A percentile compares a stretch with the other conserved stretches of the same genome.
Conservation (phyloP, 2,797 vertebrate species). For the Vultur gryphus region DNA sequence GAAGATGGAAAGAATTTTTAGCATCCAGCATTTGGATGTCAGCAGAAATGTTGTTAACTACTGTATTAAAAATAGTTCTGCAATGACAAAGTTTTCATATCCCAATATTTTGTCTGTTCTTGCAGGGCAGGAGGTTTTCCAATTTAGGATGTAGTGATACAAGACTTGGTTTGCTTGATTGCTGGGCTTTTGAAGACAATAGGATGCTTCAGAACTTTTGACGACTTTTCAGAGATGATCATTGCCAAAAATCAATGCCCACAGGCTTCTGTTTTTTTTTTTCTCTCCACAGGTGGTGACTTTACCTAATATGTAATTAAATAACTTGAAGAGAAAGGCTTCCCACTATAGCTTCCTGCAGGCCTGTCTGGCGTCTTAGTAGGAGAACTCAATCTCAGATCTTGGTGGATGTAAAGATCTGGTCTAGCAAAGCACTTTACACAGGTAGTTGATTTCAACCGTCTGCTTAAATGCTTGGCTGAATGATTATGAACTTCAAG, state of each 20-base stretch:
- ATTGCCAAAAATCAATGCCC: neutral
- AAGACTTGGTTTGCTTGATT: neutral
- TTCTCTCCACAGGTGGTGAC: neutral
- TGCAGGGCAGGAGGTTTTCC: neutral
- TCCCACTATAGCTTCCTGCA: neutral
- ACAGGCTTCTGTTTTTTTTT: neutral
- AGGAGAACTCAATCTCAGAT: neutral
- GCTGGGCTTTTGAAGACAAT: neutral
- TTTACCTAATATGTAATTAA: neutral
- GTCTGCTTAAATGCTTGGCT: neutral
- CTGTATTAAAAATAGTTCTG: constrained; percentile 9
- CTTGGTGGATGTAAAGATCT: neutral
- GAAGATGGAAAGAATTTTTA: constrained; percentile 6
- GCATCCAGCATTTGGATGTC: neutral
- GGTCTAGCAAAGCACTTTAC: neutral
- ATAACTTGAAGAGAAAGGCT: neutral
- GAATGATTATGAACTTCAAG: neutral
- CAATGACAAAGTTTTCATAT: neutral
- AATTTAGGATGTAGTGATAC: neutral
- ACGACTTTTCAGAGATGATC: neutral
- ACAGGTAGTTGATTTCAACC: neutral
- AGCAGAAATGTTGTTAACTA: neutral
- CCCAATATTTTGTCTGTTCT: neutral
- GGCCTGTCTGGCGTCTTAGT: neutral
- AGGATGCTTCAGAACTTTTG: neutral